A percentile compares a stretch with the other conserved stretches of the same genome.
Conservation (phyloP, 2,113 vertebrate species). For the Daubentonia madagascariensis region DNA sequence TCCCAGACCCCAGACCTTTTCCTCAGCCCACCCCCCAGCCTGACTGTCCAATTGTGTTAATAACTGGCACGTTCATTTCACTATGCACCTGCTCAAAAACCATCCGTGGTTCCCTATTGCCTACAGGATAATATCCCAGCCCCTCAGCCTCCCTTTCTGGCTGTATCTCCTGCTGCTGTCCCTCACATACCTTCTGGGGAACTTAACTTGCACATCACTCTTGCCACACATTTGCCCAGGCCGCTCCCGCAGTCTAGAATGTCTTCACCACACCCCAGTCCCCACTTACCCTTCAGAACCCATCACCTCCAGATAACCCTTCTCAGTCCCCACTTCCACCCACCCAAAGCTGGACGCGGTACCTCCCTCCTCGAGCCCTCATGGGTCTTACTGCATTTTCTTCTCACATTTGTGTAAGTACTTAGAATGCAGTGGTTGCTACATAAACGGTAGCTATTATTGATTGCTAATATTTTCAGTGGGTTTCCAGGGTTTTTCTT, state of each 20-base stretch:
- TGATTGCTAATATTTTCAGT: not conserved
- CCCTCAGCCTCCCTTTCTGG: not conserved
- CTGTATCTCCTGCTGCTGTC: not conserved
- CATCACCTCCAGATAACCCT: not conserved
- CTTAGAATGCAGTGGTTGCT: not conserved
- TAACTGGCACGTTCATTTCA: not conserved
- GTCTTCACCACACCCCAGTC: not conserved
- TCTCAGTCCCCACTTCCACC: not conserved
- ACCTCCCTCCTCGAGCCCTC: not conserved
- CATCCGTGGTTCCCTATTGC: not conserved
- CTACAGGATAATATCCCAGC: rapidly evolving
- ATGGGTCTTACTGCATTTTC: not conserved
- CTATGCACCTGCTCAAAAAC: not conserved
- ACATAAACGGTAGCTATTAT: not conserved
- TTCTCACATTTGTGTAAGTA: not conserved
- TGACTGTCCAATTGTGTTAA: not conserved
- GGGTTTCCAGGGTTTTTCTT: not conserved
- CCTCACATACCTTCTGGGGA: not conserved
- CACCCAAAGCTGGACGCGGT: not conserved
- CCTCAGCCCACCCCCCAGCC: not conserved
- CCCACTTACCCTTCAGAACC: not conserved
- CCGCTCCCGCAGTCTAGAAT: not conserved
- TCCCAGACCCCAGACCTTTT: not conserved
- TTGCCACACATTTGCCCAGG: not conserved
- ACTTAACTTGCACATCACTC: not conserved